Conservation (phyloP, 2,113 vertebrate species). For the Dromas ardeola region DNA sequence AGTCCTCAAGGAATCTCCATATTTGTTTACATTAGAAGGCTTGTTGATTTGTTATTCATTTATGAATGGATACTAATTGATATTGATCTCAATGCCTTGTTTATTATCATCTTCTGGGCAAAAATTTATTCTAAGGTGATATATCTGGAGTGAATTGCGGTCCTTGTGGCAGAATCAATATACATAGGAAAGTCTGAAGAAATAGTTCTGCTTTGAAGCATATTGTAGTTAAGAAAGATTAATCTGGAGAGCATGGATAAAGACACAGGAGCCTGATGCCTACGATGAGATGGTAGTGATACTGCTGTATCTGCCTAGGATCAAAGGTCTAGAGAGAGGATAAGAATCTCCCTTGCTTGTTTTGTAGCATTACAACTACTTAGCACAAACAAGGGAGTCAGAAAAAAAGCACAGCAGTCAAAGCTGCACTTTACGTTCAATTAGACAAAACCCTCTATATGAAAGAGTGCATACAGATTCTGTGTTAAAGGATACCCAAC, state of each 20-base stretch:
- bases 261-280: not conserved
- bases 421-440: not conserved
- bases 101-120: conserved; percentile 35
- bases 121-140: conserved; percentile 26
- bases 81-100: conserved; percentile 41
- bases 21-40: conserved; percentile 10
- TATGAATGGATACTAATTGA: conserved; percentile 47
- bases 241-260: not conserved
- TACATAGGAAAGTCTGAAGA: not conserved
- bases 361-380: not conserved
- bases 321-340: not conserved
- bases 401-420: not conserved
- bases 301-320: not conserved
- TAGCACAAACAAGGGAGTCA: not conserved
- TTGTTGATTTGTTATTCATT: conserved; percentile 43
- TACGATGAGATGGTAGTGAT: not conserved
- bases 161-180: conserved; percentile 29
- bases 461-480: not conserved
- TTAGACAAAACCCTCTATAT: not conserved
- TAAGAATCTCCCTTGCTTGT: not conserved
- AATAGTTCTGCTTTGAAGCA: not conserved
- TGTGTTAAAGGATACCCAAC: not conserved
- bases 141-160: not conserved
- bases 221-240: not conserved
- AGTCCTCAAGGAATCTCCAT: not conserved